Base-by-base conservation (phyloP, 2,113 vertebrate species). In the Epinephelus cyanopodus region DNA sequence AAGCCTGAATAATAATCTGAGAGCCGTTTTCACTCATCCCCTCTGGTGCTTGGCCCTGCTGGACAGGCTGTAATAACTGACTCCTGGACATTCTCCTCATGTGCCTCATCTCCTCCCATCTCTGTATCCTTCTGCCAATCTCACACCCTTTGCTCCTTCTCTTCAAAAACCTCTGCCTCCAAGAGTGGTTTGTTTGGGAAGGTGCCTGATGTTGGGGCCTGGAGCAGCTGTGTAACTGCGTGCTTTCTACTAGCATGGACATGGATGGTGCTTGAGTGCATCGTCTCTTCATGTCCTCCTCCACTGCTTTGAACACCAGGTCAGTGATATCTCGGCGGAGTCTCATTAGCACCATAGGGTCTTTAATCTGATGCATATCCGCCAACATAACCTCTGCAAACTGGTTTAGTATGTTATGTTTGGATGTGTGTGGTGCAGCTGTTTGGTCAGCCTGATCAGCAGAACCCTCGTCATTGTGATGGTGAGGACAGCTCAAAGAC, bases 241-340 rank as follows among this genome's bases (percentile, higher is more conserved):
- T 3, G 3, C 15, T 50, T 13, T 77, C 56, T 18, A 6, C 42
- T 14, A 1, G 14, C 9, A 3, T 3, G 19, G 65, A 15, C 2
- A 2, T 1, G 1, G 33, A 14, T 2, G 17, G 58, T 7, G 10
- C 57, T 8, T 6, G 57, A 33, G 21, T 18, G 3, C 60, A 23
- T 0, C 12, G 65, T n/a, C 60, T 68, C 68, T 62, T 56, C 45
- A 17, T 4, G 19, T 89, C 87, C 18, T 86, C 84, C 50, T 81
- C 81, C 53, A 81, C 84, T 0, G 84, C 81, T 66, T 57, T 86
- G 58, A 84, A 89, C 63, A 86, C 84, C 54, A 86, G 50, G 45
- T 89, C 81, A 0, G 83, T 89, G 69, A 89, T 67, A 1, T 86
- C 77, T 25, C 83, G 48, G 5, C 84, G 74, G 18, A 89, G 80